Percentiles rank a stretch among this genome's conserved stretches.
Evolutionary conservation across 2,888 invertebrate genomes (phyloP).

Genomic region (Agrypnus murinus): DNA sequence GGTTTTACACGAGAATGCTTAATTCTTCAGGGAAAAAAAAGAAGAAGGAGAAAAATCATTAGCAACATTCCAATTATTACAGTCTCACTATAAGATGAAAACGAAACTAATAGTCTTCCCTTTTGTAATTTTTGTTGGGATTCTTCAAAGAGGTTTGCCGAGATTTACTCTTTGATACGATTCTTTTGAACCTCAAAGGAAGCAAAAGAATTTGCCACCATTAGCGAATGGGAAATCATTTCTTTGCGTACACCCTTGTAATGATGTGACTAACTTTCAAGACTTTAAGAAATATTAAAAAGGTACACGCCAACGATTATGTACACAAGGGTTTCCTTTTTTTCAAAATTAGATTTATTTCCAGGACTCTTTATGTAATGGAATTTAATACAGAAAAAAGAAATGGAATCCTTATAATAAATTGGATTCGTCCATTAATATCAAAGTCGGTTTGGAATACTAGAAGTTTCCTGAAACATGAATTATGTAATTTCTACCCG

Average conservation of each 20-base stretch:
- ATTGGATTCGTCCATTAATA: too few species aligned
- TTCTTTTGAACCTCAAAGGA: conserved; percentile 44
- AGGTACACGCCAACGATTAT: background rate
- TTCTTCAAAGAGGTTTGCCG: conserved; percentile 43
- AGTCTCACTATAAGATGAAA: conserved; percentile 30
- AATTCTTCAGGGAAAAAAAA: conserved; percentile 5
- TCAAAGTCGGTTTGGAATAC: too few species aligned
- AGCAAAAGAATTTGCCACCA: conserved; percentile 37
- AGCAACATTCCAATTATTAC: conserved; percentile 42
- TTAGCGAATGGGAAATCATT: conserved; percentile 45
- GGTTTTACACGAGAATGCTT: conserved; percentile 27
- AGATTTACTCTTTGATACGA: conserved; percentile 47
- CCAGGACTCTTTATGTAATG: too few species aligned
- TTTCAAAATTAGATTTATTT: too few species aligned
- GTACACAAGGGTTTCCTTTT: too few species aligned
- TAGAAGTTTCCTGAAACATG: too few species aligned
- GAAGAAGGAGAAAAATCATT: conserved; percentile 35
- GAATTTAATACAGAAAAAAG: too few species aligned
- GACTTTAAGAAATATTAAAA: conserved; percentile 17
- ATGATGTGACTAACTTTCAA: conserved; percentile 30
- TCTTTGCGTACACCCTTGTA: conserved; percentile 27
- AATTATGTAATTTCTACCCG: too few species aligned
- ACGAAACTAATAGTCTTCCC: conserved; percentile 43
- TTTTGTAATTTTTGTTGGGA: conserved; percentile 41
- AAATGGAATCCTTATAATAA: too few species aligned